A percentile compares a stretch with the other conserved stretches of the same genome.
Evolutionary conservation across 2,113 vertebrate genomes (phyloP).

Genomic region (Toxotes jaculatrix): DNA sequence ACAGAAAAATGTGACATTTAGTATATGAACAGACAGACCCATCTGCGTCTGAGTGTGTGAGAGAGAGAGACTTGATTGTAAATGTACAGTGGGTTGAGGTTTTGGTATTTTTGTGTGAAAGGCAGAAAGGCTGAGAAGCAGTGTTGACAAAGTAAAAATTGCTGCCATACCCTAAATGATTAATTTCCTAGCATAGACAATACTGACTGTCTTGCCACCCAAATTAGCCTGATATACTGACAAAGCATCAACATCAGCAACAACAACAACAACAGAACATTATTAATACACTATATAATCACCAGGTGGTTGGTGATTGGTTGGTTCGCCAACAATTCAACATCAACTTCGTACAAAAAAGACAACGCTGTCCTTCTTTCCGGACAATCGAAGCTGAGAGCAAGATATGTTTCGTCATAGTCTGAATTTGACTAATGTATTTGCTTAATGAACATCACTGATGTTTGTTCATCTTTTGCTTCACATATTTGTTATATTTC

Average conservation of each 20-base stretch:
- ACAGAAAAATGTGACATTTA: not conserved
- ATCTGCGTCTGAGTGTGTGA: not conserved
- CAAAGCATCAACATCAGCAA: conserved; percentile 1
- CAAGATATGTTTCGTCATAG: too few relatives aligned
- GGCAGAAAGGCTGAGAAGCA: not conserved
- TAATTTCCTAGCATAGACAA: not conserved
- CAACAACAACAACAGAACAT: not conserved
- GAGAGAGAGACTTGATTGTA: not conserved
- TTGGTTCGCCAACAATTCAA: too few relatives aligned
- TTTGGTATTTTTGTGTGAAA: conserved; percentile 1
- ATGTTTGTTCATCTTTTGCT: too few relatives aligned
- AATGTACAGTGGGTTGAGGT: not conserved
- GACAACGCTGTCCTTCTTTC: too few relatives aligned
- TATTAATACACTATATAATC: not conserved
- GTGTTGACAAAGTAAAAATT: not conserved
- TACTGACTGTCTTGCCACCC: not conserved
- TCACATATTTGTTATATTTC: too few relatives aligned
- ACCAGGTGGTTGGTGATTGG: not conserved
- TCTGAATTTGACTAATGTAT: too few relatives aligned
- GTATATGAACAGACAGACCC: not conserved
- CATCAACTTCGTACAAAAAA: too few relatives aligned
- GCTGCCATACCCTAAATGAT: conserved; percentile 1
- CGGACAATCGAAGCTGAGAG: too few relatives aligned
- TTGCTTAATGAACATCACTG: too few relatives aligned
- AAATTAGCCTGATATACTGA: not conserved